A percentile compares a stretch with the other conserved stretches of the same genome.
Conservation (phyloP, 35 echinoderm and acorn worm species). For the Apostichopus japonicus region DNA sequence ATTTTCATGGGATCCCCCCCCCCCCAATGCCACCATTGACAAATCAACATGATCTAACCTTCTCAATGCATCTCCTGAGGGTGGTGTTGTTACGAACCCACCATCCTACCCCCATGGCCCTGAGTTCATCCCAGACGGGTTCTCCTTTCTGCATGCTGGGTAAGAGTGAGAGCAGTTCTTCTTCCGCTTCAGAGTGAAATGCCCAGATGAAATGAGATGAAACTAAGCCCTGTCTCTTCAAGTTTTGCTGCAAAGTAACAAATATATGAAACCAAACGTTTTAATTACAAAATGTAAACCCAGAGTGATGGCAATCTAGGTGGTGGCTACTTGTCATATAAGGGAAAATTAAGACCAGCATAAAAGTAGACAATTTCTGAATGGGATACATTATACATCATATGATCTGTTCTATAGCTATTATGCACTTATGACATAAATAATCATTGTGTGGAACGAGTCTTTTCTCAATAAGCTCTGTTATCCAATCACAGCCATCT, state of each 20-base stretch:
- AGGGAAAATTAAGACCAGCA: no score
- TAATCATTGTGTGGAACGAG: no score
- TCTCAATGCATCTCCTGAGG: conserved; percentile 87
- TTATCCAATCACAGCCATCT: no score
- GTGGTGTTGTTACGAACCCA: conserved; percentile 97
- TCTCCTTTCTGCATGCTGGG: conserved; percentile 87
- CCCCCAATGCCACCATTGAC: no score
- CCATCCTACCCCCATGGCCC: conserved; percentile 95
- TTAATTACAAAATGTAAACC: neutral
- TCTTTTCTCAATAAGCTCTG: no score
- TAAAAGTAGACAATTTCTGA: no score
- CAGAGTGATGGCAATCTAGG: neutral
- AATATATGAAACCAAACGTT: neutral
- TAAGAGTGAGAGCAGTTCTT: conserved; percentile 86
- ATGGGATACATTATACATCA: no score
- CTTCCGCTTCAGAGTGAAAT: conserved; percentile 97
- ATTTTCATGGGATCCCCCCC: neutral
- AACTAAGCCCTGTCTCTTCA: conserved; percentile 78
- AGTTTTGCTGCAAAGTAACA: conserved; percentile 57
- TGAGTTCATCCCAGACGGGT: conserved; percentile 88
- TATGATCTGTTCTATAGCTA: no score
- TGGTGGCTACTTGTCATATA: no score
- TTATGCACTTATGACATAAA: no score
- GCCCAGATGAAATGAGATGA: conserved; percentile 97
- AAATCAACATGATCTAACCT: conserved; percentile 58